Evolutionary conservation across 2,797 vertebrate species (phyloP).

Genomic region (Lepilemur septentrionalis): DNA sequence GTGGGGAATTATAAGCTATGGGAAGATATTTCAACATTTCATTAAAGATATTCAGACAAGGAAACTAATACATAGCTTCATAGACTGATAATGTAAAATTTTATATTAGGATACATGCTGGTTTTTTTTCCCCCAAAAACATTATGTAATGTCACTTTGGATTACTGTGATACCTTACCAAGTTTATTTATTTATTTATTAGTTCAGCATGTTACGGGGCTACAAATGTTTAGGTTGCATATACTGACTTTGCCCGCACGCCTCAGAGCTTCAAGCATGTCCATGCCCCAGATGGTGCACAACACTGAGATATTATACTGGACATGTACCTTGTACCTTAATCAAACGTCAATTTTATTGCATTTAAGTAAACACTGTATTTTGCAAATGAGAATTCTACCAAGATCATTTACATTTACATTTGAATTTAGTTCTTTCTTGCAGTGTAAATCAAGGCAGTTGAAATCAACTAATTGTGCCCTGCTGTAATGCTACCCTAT

Average conservation of each 20-base stretch:
- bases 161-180: background rate
- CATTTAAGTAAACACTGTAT: background rate
- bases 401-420: background rate
- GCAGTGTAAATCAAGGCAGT: background rate
- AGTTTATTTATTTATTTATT: too few species aligned
- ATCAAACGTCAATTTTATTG: background rate
- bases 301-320: background rate
- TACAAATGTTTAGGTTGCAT: too few species aligned
- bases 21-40: background rate
- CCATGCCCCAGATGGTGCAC: too few species aligned
- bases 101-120: background rate
- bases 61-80: background rate
- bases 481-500: background rate
- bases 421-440: background rate
- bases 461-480: background rate
- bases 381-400: background rate
- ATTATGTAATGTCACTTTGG: background rate
- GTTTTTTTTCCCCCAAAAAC: background rate
- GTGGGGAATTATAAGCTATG: background rate
- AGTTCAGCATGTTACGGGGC: too few species aligned
- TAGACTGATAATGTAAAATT: background rate
- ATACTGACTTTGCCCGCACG: too few species aligned
- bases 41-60: background rate
- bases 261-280: too few species aligned
- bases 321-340: too few species aligned